These are phyloP conservation scores for Silurus meridionalis DNA, from an alignment of 2,113 vertebrate genomes.

Conservation along the genomic window DNA sequence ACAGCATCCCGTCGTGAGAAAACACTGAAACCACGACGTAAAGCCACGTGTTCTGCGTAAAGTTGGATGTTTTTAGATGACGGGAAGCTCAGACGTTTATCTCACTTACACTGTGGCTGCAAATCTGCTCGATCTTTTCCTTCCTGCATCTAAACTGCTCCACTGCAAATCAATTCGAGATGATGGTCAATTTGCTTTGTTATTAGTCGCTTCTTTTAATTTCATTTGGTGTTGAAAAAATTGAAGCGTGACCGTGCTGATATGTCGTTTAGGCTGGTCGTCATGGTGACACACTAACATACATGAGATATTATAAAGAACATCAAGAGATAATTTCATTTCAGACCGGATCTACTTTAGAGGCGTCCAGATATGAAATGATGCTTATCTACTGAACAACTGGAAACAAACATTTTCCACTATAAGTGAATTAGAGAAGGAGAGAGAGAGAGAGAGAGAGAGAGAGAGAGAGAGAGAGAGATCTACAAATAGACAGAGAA, in stretches of 20 bases:
- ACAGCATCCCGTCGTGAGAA: background rate
- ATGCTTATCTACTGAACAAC: background rate
- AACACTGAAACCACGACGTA: background rate
- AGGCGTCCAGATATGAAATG: background rate
- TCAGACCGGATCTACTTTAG: slow-evolving; percentile 7
- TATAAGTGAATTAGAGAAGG: background rate
- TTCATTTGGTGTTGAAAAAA: background rate
- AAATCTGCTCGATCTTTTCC: background rate
- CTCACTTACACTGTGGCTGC: background rate
- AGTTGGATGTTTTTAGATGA: background rate
- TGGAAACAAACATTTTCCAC: background rate
- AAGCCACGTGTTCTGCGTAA: background rate
- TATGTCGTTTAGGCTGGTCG: background rate
- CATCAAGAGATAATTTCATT: background rate
- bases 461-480: background rate
- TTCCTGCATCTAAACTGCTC: background rate
- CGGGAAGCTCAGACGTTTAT: background rate
- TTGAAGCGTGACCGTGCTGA: background rate
- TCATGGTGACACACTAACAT: slow-evolving; percentile 1
- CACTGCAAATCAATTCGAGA: background rate
- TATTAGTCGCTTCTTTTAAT: background rate
- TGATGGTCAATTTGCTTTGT: too few relatives aligned
- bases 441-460: background rate
- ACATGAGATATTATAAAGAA: background rate
- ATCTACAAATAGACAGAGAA: background rate